Conservation (phyloP, 2,888 invertebrate species). For the Erebia ligea region DNA sequence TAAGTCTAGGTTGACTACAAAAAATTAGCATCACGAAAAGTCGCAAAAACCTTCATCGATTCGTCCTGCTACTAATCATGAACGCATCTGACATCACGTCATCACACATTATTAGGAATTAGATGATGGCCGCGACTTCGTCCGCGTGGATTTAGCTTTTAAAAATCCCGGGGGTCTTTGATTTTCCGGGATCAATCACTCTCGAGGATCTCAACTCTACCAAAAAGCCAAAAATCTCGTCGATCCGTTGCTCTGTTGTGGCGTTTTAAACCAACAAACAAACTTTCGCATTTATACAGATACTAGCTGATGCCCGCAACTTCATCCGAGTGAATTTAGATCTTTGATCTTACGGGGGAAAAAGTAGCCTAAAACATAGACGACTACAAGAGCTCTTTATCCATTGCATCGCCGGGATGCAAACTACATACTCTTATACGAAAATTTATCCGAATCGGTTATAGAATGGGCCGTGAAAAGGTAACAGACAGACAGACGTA, state of each 20-base stretch:
- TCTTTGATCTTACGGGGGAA: too few relatives aligned
- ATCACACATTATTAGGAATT: not conserved
- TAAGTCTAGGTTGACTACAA: not conserved
- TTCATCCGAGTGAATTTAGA: too few relatives aligned
- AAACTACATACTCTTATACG: too few relatives aligned
- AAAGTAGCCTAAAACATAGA: too few relatives aligned
- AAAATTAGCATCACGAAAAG: slow-evolving; percentile 13
- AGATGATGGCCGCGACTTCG: not conserved
- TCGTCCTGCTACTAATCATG: slow-evolving; percentile 19
- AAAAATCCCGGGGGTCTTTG: not conserved
- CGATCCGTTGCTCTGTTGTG: not conserved
- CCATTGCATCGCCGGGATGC: too few relatives aligned
- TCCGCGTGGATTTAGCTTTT: not conserved
- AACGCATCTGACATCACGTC: not conserved
- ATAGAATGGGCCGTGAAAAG: too few relatives aligned
- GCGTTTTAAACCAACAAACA: not conserved
- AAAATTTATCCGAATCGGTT: too few relatives aligned
- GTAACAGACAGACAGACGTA: too few relatives aligned
- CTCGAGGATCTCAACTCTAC: not conserved
- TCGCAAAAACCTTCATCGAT: slow-evolving; percentile 27
- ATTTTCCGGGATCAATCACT: not conserved
- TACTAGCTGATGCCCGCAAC: too few relatives aligned
- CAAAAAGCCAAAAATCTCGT: not conserved
- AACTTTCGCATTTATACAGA: too few relatives aligned
- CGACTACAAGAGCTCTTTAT: too few relatives aligned